These are phyloP conservation scores for Myopa testacea DNA, from an alignment of 2,888 invertebrate genomes.

Conservation along the genomic window DNA sequence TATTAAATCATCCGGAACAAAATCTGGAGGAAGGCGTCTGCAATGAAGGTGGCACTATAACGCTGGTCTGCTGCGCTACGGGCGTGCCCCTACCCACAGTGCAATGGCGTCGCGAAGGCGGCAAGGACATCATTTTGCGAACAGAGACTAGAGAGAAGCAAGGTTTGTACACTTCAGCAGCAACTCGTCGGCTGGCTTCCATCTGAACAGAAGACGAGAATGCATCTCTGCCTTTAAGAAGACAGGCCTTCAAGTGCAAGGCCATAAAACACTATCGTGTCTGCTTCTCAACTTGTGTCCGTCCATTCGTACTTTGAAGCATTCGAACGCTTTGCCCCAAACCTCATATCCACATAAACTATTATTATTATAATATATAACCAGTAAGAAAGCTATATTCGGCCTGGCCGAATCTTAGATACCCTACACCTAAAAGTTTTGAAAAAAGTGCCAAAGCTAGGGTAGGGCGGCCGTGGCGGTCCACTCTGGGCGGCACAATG, in stretches of 20 bases:
- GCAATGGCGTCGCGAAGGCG: conserved; percentile 84
- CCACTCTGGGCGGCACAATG: too few species aligned
- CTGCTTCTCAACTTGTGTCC: not conserved
- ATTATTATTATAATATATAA: too few species aligned
- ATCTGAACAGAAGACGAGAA: not conserved
- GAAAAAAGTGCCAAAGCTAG: too few species aligned
- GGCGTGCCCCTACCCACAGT: conserved; percentile 83
- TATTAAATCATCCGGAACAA: conserved; percentile 73
- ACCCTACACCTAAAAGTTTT: too few species aligned
- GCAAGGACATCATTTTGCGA: conserved; percentile 80
- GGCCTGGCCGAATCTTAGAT: too few species aligned
- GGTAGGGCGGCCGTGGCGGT: too few species aligned
- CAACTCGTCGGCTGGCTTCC: not conserved
- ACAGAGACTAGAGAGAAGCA: conserved; percentile 80
- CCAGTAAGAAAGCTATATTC: too few species aligned
- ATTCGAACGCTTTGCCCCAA: not conserved
- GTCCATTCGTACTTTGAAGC: not conserved
- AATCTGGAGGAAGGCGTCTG: conserved; percentile 77
- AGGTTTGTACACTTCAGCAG: conserved; percentile 70
- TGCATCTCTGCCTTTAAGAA: not conserved
- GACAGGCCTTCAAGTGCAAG: conserved; percentile 18
- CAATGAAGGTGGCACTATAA: conserved; percentile 82
- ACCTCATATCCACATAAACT: too few species aligned
- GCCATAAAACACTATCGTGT: not conserved
- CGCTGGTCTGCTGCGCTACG: conserved; percentile 82